Base-by-base conservation (phyloP, 2,113 vertebrate genomes). In the cat (Felis catus) region DNA sequence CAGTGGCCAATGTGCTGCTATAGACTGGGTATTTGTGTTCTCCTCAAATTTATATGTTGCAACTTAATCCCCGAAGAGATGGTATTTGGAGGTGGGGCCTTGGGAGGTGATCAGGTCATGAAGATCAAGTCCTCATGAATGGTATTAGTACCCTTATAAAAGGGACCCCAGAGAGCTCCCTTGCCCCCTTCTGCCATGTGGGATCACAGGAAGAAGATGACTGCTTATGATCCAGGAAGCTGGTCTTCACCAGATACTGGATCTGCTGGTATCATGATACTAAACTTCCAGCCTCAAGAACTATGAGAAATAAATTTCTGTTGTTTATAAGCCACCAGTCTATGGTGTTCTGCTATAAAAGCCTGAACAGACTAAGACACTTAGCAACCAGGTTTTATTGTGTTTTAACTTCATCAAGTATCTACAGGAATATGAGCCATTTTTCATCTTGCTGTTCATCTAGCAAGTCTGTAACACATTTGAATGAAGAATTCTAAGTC, bases 381-480 rank as follows among this genome's bases (percentile, higher is more conserved):
- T 41, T 48, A 70, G 63, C 63, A 15, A 53, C 29, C 4, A 84
- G 63, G 48, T 83, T 90, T 92, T 41, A 74, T 4, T 82, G 48
- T 63, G 53, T 76, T 94, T 90, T 18, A 66, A 15, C 95, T 92
- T 94, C 11, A 7, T 51, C 83, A 91, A 29, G 23, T 16, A 19
- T 81, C 65, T 68, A 33, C 3, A 73, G 63, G 68, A 96, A 86
- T 80, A 41, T 41, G 68, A 45, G 25, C 41, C 41, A 18, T 51
- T 95, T 96, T 96, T 90, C 51, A 94, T 91, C 76, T 91, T 92
- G 55, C 14, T 81, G 23, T 87, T 97, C 18, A 79, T 63, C 51
- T 88, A 89, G 25, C 5, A 86, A 86, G 48, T 55, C 51, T 84
- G 79, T 70, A 27, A 80, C 89, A 65, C 11, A 92, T 74, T 39